These are phyloP conservation scores for Conus canariensis DNA, from an alignment of 2,888 invertebrate genomes.

Conservation along the genomic window DNA sequence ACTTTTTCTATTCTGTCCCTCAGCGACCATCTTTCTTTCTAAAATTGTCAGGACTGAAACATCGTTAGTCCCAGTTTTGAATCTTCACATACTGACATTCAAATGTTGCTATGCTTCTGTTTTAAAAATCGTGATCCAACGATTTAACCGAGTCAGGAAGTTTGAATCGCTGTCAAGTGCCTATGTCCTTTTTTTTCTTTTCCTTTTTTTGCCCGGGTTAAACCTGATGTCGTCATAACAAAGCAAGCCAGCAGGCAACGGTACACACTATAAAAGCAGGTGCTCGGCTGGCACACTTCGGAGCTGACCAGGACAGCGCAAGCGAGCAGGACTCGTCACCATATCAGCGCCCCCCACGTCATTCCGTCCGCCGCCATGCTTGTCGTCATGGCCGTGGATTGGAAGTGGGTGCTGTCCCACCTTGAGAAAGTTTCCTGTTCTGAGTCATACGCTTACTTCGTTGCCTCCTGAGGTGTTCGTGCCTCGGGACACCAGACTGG, in stretches of 20 bases:
- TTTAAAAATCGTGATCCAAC: too few species aligned
- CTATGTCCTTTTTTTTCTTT: too few species aligned
- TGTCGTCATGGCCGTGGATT: constrained; percentile 44
- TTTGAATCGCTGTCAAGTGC: too few species aligned
- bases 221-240: background rate
- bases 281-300: background rate
- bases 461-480: constrained; percentile 49
- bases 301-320: constrained; percentile 32
- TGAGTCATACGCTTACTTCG: constrained; percentile 48
- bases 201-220: too few species aligned
- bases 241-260: background rate
- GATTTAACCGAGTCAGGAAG: too few species aligned
- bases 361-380: constrained; percentile 33
- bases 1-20: too few species aligned
- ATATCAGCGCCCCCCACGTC: constrained; percentile 28
- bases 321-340: background rate
- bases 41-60: too few species aligned
- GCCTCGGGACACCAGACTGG: constrained; percentile 41
- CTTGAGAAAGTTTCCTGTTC: constrained; percentile 13
- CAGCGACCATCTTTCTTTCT: too few species aligned
- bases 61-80: too few species aligned
- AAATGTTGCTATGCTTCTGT: too few species aligned
- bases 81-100: too few species aligned
- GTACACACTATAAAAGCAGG: constrained; percentile 3
- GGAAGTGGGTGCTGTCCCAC: constrained; percentile 53